Evolutionary conservation across 2,888 invertebrate species (phyloP), one percentile per base, ranked within the genome.

Genomic region (Ectemnius continuus): DNA sequence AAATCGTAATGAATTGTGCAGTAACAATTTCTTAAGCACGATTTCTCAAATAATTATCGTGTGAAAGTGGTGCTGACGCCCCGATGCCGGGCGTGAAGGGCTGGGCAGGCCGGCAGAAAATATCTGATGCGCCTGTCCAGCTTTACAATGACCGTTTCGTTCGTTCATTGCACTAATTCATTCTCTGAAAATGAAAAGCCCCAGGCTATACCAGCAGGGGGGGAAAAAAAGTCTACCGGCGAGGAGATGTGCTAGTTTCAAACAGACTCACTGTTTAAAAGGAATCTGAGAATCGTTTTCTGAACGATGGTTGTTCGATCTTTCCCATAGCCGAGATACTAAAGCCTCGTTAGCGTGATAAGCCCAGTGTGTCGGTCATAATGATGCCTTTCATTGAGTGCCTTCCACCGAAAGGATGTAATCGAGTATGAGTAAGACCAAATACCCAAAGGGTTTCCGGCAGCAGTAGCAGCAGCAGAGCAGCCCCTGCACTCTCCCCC

Each of bases 281-380:
- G 52, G 52, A 14, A 52, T 52, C 52, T 52, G 2, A 2, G 52
- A 52, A 80, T 80, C 73, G 73, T 28, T 57, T 56, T 59, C 64
- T 83, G 82, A 84, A 84, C 80, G 82, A 80, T 73, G 67, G 75
- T 77, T 84, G 79, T 82, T 82, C 79, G 80, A 64, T 73, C 75
- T 83, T 84, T 84, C 79, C 82, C 80, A 76, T 84, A 80, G 75
- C 72, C 68, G 36, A 63, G 79, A 82, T 83, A 82, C 74, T 79
- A 79, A 82, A 79, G 75, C 70, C 71, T 84, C 80, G 78, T 83
- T 84, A 81, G 78, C 66, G 60, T 62, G 83, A 84, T 84, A 80
- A 84, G 76, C 77, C 74, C 73, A 67, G 65, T 72, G 71, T 76
- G 73, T 61, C 72, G 72, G 72, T 73, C 75, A 85, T 80, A 85